phyloP scores from a whole-genome alignment of 2,888 invertebrate species.

The Orchesella flavescens region DNA sequence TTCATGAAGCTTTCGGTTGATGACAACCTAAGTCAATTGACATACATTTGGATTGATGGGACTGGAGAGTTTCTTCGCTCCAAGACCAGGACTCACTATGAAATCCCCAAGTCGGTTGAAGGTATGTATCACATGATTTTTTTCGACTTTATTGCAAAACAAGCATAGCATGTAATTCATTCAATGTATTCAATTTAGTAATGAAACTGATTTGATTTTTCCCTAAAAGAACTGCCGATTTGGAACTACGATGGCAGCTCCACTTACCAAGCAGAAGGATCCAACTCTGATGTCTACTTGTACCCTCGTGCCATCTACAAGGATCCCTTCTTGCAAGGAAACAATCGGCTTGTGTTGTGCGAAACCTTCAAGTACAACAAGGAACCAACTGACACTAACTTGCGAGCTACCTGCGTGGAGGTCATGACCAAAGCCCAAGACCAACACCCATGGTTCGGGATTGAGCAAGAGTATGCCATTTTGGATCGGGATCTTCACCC shows the following conservation, averaged over 20 bases:
- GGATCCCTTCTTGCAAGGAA: slow-evolving; percentile 93
- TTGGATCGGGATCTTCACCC: slow-evolving; percentile 90
- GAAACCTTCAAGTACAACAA: slow-evolving; percentile 90
- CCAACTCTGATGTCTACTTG: slow-evolving; percentile 92
- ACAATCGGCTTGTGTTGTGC: slow-evolving; percentile 92
- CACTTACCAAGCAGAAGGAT: slow-evolving; percentile 90
- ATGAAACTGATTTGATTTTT: too few relatives aligned
- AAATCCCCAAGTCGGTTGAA: slow-evolving; percentile 24
- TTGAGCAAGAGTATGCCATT: slow-evolving; percentile 93
- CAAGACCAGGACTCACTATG: slow-evolving; percentile 82
- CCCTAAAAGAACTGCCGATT: slow-evolving; percentile 79
- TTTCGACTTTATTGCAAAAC: too few relatives aligned
- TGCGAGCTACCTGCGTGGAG: slow-evolving; percentile 83
- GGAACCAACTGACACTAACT: slow-evolving; percentile 86
- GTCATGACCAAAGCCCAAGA: slow-evolving; percentile 83
- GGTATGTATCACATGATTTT: too few relatives aligned
- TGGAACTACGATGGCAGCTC: slow-evolving; percentile 98
- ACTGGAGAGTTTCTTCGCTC: slow-evolving; percentile 89
- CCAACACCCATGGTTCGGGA: slow-evolving; percentile 91
- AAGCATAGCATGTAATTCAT: too few relatives aligned
- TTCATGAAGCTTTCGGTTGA: slow-evolving; percentile 44
- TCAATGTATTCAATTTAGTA: too few relatives aligned
- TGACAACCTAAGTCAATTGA: slow-evolving; percentile 84
- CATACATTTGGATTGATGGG: slow-evolving; percentile 96
- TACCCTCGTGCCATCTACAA: slow-evolving; percentile 92